A percentile compares a stretch with the other conserved stretches of the same genome.
Evolutionary conservation across 1,140 invertebrate species (phyloP).

Genomic region (Campoletis sonorensis): DNA sequence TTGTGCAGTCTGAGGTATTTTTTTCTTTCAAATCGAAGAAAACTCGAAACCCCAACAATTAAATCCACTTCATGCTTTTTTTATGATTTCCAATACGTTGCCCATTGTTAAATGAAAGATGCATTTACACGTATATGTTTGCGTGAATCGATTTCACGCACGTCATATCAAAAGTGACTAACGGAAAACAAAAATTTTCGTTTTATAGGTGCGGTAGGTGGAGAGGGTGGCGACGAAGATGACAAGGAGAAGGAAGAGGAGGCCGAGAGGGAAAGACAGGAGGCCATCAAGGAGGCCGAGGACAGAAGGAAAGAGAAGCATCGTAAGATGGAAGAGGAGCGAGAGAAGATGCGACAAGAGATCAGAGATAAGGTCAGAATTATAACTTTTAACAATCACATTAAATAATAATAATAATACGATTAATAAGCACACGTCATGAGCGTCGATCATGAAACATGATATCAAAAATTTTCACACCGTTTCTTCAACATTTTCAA

Average conservation of each 20-base stretch:
- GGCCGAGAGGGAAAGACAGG: slow-evolving; percentile 94
- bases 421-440: not conserved
- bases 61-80: no score
- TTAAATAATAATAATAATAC: not conserved
- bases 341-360: slow-evolving; percentile 98
- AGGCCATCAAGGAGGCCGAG: slow-evolving; percentile 95
- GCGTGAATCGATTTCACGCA: no score
- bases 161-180: no score
- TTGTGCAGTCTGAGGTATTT: no score
- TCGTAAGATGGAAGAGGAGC: slow-evolving; percentile 98
- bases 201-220: slow-evolving; percentile 89
- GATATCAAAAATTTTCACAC: no score
- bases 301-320: slow-evolving; percentile 97
- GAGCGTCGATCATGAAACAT: no score
- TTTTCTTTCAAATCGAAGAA: no score
- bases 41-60: no score
- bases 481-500: no score
- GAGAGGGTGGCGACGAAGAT: slow-evolving; percentile 91
- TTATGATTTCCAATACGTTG: no score
- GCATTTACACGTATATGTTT: no score
- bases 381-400: not conserved
- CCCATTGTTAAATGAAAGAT: no score
- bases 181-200: slow-evolving; percentile 36
- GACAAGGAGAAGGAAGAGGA: slow-evolving; percentile 97
- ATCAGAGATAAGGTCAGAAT: slow-evolving; percentile 95